Percentiles rank a stretch among this genome's conserved stretches.
Evolutionary conservation across 2,797 vertebrate genomes (phyloP).

Genomic region (Malacoraja senta): DNA sequence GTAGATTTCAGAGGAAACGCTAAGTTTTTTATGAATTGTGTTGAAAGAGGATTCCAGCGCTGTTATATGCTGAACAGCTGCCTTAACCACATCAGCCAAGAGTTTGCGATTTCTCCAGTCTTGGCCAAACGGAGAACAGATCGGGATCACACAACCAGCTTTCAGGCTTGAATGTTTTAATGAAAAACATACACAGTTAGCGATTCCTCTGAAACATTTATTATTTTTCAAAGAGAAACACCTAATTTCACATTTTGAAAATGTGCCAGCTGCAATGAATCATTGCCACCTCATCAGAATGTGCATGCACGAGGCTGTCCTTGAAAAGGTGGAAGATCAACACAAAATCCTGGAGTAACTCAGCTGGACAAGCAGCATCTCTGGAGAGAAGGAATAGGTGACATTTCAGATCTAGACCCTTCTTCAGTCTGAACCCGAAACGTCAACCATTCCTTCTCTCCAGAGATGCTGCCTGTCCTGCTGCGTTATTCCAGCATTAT

Average conservation of each 20-base stretch:
- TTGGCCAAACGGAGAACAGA: not conserved
- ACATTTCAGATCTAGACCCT: too few species aligned
- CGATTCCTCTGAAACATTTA: not conserved
- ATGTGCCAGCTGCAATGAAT: not conserved
- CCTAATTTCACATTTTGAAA: not conserved
- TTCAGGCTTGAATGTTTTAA: not conserved
- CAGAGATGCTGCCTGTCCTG: too few species aligned
- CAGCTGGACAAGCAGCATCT: too few species aligned
- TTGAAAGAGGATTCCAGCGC: constrained; percentile 17
- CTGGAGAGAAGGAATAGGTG: too few species aligned
- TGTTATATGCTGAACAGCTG: constrained; percentile 11
- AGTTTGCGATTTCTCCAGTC: not conserved
- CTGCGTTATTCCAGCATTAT: too few species aligned
- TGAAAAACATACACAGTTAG: not conserved
- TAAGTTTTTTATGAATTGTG: not conserved
- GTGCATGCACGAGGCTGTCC: not conserved
- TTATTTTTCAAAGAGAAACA: not conserved
- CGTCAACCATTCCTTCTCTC: too few species aligned
- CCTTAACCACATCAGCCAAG: constrained; percentile 5
- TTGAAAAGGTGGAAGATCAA: not conserved
- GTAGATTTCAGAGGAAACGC: not conserved
- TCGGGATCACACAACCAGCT: not conserved
- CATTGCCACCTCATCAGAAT: not conserved
- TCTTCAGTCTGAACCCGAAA: too few species aligned
- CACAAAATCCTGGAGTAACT: too few species aligned